phyloP scores from a whole-genome alignment of 2,113 vertebrate species.

The Percopsis transmontana region DNA sequence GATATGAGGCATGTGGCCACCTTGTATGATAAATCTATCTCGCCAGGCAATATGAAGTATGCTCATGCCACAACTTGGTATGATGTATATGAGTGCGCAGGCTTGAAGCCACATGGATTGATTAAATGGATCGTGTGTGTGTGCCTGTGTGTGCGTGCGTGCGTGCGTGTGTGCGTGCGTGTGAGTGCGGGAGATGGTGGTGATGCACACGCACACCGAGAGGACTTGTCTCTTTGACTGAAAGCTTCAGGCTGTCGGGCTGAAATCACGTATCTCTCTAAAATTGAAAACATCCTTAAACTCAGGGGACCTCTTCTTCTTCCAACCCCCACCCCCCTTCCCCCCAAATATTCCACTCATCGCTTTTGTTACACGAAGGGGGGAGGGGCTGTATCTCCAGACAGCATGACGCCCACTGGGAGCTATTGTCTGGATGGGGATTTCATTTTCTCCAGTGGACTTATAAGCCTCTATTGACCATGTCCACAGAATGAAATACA shows the following conservation, averaged over 20 bases:
- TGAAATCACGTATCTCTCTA: constrained; percentile 56
- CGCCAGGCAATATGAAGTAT: constrained; percentile 52
- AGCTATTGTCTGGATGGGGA: constrained; percentile 50
- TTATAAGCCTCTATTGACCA: constrained; percentile 35
- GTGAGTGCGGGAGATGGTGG: background rate
- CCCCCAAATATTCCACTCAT: background rate
- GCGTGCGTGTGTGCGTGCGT: constrained; percentile 8
- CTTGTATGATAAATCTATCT: constrained; percentile 56
- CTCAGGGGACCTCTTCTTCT: constrained; percentile 44
- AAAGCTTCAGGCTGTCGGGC: constrained; percentile 45
- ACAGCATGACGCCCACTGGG: constrained; percentile 38
- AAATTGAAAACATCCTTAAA: constrained; percentile 57
- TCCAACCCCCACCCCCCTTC: background rate
- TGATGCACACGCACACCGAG: constrained; percentile 10
- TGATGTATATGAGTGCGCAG: constrained; percentile 56
- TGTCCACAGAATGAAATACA: constrained; percentile 21
- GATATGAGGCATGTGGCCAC: constrained; percentile 56
- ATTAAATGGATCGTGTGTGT: constrained; percentile 46
- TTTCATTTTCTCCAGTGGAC: constrained; percentile 49
- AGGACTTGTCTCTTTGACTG: constrained; percentile 54
- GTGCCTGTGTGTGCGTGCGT: background rate
- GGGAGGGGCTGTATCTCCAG: constrained; percentile 31
- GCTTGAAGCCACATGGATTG: constrained; percentile 44
- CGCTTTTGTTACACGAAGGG: constrained; percentile 27
- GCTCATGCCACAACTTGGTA: constrained; percentile 49